These are phyloP conservation scores for Apoderus coryli DNA, from an alignment of 2,888 invertebrate species.

Conservation along the genomic window DNA sequence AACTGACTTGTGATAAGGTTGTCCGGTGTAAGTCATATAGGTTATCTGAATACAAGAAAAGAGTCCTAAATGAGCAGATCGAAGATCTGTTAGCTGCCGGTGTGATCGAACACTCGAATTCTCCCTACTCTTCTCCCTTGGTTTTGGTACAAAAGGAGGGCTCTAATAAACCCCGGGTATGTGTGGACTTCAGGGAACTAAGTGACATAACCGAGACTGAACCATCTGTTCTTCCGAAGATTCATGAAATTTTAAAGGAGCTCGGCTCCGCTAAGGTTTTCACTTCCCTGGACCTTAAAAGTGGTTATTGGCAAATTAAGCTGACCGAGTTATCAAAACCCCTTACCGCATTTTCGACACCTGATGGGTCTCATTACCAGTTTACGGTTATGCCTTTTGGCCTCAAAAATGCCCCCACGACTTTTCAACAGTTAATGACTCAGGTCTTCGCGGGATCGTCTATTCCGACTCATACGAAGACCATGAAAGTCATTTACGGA, in stretches of 20 bases:
- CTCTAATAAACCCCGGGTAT: slow-evolving; percentile 1
- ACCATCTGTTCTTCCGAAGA: slow-evolving; percentile 2
- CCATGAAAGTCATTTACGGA: no score
- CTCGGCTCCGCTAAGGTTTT: slow-evolving; percentile 5
- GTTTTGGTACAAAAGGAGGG: slow-evolving; percentile 7
- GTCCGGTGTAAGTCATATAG: no score
- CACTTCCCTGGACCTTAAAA: no score
- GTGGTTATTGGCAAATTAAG: no score
- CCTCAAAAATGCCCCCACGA: slow-evolving; percentile 8
- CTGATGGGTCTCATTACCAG: slow-evolving; percentile 9
- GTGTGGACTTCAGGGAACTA: slow-evolving; percentile 5
- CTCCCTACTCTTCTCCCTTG: slow-evolving; percentile 5
- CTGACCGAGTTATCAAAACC: slow-evolving; percentile 2
- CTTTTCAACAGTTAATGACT: slow-evolving; percentile 9
- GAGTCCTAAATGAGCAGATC: slow-evolving; percentile 7
- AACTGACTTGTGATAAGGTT: no score
- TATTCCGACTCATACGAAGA: no score
- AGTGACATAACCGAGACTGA: slow-evolving; percentile 3
- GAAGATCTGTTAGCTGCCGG: slow-evolving; percentile 6
- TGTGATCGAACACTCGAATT: no score
- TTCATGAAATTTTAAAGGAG: slow-evolving; percentile 5
- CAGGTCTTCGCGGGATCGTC: slow-evolving; percentile 8
- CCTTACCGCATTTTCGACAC: slow-evolving; percentile 10
- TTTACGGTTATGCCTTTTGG: no score
- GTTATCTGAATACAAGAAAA: slow-evolving; percentile 4